Evolutionary conservation across 1,140 invertebrate species (phyloP).

Genomic region (Phymastichus coffea): DNA sequence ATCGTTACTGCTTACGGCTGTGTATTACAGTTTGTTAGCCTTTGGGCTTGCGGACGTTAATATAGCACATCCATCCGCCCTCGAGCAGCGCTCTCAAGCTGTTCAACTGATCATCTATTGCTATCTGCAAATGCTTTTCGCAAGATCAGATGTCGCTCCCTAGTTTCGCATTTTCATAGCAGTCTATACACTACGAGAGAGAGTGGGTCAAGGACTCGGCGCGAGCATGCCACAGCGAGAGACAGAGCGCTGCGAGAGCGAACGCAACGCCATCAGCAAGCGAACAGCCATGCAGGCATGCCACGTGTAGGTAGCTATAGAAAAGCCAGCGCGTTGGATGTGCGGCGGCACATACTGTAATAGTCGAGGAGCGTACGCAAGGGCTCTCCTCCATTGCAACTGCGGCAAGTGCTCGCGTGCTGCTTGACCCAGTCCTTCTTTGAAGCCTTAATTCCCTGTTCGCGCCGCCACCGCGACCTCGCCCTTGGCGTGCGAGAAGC

Average conservation of each 20-base stretch:
- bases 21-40: neutral
- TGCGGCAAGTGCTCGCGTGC: slow-evolving; percentile 17
- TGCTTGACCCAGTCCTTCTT: slow-evolving; percentile 50
- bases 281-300: no score
- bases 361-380: no score
- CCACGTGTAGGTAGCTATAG: no score
- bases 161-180: slow-evolving; percentile 29
- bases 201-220: slow-evolving; percentile 14
- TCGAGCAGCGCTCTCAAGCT: no score
- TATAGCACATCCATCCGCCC: neutral
- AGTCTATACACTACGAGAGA: slow-evolving; percentile 2
- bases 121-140: slow-evolving; percentile 12
- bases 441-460: slow-evolving; percentile 30
- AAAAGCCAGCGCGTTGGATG: no score
- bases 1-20: no score
- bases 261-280: no score
- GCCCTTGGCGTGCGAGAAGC: slow-evolving; percentile 45
- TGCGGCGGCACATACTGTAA: no score
- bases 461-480: slow-evolving; percentile 45
- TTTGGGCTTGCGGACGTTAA: neutral
- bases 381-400: slow-evolving; percentile 38
- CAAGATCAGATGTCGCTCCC: slow-evolving; percentile 7
- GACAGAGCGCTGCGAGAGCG: no score
- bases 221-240: no score
- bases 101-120: no score